These are phyloP conservation scores for Lates calcarifer DNA, from an alignment of 2,113 vertebrate species.

Conservation along the genomic window DNA sequence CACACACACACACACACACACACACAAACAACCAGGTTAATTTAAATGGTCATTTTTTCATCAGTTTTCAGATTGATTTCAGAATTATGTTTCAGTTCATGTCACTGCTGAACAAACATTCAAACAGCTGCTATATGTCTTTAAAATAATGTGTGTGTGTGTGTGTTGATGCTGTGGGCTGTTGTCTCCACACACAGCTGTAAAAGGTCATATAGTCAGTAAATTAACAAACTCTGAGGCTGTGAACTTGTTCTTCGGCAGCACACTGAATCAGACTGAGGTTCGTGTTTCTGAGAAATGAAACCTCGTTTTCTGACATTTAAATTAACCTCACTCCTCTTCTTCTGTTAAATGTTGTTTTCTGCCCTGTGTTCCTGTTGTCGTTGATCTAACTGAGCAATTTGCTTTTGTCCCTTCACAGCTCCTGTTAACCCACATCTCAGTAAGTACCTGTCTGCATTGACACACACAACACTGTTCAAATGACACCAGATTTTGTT, in stretches of 20 bases:
- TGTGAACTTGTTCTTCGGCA: neutral
- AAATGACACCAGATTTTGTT: too few relatives aligned
- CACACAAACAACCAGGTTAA: neutral
- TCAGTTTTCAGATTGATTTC: neutral
- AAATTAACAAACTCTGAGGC: neutral
- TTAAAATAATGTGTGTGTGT: slow-evolving; percentile 9
- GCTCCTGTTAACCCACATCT: slow-evolving; percentile 86
- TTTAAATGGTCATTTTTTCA: neutral
- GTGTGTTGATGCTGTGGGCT: slow-evolving; percentile 7
- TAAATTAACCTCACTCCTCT: too few relatives aligned
- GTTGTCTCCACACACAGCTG: neutral
- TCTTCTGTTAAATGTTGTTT: too few relatives aligned
- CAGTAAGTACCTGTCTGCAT: slow-evolving; percentile 79
- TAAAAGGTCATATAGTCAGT: neutral
- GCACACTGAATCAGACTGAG: too few relatives aligned
- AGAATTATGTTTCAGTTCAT: too few relatives aligned
- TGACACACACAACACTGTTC: neutral
- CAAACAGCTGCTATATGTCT: too few relatives aligned
- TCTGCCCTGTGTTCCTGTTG: neutral
- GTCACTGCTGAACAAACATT: too few relatives aligned
- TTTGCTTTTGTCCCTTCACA: slow-evolving; percentile 66
- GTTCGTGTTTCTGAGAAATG: too few relatives aligned
- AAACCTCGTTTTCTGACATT: too few relatives aligned
- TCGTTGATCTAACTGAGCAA: slow-evolving; percentile 1
- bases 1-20: neutral